phyloP scores from a whole-genome alignment of 2,797 vertebrate genomes.

The Garrulus glandarius region DNA sequence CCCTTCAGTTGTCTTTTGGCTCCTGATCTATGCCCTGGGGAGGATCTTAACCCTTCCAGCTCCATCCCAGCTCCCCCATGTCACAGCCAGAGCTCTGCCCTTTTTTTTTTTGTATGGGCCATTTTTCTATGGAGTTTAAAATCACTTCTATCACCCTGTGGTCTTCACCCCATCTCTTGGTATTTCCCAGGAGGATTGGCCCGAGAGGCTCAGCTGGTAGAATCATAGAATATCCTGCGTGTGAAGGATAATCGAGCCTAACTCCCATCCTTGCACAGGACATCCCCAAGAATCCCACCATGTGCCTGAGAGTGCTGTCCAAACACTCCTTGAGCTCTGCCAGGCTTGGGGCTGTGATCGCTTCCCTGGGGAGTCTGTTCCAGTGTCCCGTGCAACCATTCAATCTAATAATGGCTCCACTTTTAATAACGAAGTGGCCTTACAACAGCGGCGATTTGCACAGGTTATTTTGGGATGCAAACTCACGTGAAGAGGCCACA shows the following conservation, averaged over 20 bases:
- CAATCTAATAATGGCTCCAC: not conserved
- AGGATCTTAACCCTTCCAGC: not conserved
- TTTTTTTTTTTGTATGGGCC: not conserved
- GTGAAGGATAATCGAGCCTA: not conserved
- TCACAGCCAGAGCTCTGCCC: not conserved
- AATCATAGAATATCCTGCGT: not conserved
- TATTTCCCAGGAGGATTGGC: not conserved
- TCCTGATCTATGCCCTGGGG: not conserved
- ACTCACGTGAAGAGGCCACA: accelerated
- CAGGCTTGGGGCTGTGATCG: not conserved
- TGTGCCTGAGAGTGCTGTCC: not conserved
- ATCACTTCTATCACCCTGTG: not conserved
- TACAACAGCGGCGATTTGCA: not conserved
- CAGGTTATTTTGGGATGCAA: not conserved
- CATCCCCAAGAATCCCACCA: too few species aligned
- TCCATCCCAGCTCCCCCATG: not conserved
- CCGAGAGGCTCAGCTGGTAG: not conserved
- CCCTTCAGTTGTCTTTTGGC: not conserved
- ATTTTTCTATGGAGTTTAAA: not conserved
- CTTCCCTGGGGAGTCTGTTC: not conserved
- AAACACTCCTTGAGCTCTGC: not conserved
- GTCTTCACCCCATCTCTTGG: not conserved
- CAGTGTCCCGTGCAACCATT: accelerated
- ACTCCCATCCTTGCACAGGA: not conserved
- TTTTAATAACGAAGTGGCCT: not conserved